Evolutionary conservation across 1,140 invertebrate genomes (phyloP).

Genomic region (Plodia interpunctella): DNA sequence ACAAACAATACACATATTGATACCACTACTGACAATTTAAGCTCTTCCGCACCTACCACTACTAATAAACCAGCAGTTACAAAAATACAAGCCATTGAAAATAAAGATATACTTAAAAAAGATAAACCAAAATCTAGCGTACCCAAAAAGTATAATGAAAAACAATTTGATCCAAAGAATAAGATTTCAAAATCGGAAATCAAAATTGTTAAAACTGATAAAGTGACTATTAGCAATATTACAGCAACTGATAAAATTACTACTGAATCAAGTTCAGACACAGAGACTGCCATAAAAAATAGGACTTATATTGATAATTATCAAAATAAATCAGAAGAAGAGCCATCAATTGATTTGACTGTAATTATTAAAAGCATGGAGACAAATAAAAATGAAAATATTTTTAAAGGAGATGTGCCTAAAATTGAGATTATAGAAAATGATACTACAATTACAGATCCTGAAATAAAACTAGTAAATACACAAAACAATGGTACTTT

Average conservation of each 20-base stretch:
- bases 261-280: conserved; percentile 8
- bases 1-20: conserved; percentile 10
- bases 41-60: conserved; percentile 11
- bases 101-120: conserved; percentile 34
- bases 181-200: conserved; percentile 25
- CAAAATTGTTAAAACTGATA: conserved; percentile 18
- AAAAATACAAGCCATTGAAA: conserved; percentile 16
- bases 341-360: conserved; percentile 51
- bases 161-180: conserved; percentile 34
- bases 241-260: conserved; percentile 13
- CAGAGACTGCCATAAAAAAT: conserved; percentile 18
- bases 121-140: conserved; percentile 35
- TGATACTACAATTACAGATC: conserved; percentile 19
- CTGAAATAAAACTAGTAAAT: conserved; percentile 19
- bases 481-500: conserved; percentile 19
- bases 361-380: conserved; percentile 44
- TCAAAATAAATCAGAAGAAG: conserved; percentile 32
- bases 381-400: conserved; percentile 13
- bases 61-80: conserved; percentile 18
- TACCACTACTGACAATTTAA: conserved; percentile 22
- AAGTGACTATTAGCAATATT: conserved; percentile 14
- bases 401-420: conserved; percentile 22
- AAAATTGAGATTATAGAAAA: conserved; percentile 33
- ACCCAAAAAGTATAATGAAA: conserved; percentile 60
- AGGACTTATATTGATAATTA: conserved; percentile 7